Percentiles rank a stretch among this genome's conserved stretches.
Evolutionary conservation across 2,797 vertebrate species (phyloP).

Genomic region (Morelia viridis): DNA sequence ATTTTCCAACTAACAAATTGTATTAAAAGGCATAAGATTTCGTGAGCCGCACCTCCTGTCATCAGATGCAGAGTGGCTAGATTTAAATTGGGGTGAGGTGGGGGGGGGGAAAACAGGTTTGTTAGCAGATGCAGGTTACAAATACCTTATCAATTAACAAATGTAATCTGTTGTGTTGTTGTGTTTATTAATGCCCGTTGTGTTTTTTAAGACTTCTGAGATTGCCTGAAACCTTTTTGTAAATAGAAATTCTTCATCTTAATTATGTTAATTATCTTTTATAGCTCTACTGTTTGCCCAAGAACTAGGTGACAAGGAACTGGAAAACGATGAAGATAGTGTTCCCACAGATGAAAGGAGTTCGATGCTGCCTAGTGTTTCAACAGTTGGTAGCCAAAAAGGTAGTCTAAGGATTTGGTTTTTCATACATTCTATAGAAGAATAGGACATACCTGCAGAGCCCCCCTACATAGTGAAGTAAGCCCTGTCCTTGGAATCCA

Average conservation of each 20-base stretch:
- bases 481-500: background rate
- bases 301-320: conserved; percentile 15
- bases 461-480: background rate
- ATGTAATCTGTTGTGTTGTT: background rate
- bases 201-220: background rate
- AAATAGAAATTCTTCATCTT: background rate
- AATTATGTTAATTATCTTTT: conserved; percentile 14
- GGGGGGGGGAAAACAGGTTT: background rate
- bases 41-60: background rate
- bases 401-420: conserved; percentile 7
- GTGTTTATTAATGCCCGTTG: no score
- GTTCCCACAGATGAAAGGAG: background rate
- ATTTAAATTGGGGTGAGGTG: background rate
- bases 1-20: background rate
- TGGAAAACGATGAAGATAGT: conserved; percentile 19
- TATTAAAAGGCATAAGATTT: background rate
- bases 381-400: conserved; percentile 11
- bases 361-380: background rate
- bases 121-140: background rate
- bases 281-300: background rate
- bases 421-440: background rate
- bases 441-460: background rate
- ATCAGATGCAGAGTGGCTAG: background rate
- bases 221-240: background rate
- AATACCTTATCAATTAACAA: background rate